Evolutionary conservation across 2,113 vertebrate genomes (phyloP).

Genomic region (Cygnus buccinator): DNA sequence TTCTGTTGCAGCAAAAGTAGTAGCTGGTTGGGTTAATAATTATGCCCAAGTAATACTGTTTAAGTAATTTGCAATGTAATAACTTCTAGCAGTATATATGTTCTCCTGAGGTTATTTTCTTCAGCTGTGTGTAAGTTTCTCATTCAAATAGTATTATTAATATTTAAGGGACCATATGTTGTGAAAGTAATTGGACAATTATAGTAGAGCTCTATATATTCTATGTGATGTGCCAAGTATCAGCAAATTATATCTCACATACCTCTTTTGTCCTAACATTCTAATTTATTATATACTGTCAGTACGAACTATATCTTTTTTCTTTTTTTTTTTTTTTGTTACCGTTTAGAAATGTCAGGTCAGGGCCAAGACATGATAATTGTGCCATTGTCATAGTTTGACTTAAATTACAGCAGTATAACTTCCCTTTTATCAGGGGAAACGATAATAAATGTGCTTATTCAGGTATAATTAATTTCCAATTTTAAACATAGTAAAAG

Average conservation of each 20-base stretch:
- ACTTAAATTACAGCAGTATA: constrained; percentile 53
- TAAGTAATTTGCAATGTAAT: background rate
- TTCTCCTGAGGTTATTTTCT: background rate
- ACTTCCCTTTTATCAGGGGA: constrained; percentile 60
- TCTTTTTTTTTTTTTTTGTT: constrained; percentile 22
- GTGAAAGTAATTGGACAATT: background rate
- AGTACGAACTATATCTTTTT: background rate
- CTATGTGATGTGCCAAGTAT: background rate
- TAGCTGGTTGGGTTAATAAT: background rate
- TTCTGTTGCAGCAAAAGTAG: background rate
- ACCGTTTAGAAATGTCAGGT: constrained; percentile 47
- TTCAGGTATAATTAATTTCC: constrained; percentile 45
- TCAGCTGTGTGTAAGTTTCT: background rate
- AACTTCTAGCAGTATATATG: background rate
- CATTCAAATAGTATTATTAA: background rate
- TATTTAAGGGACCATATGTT: background rate
- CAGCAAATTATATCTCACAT: background rate
- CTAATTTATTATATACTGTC: background rate
- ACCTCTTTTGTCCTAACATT: background rate
- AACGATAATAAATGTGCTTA: constrained; percentile 60
- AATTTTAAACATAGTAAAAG: constrained; percentile 14
- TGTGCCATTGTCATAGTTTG: constrained; percentile 35
- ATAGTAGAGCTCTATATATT: background rate
- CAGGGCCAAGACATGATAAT: constrained; percentile 19
- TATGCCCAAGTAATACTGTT: background rate